Base-by-base conservation (phyloP, 1,140 invertebrate species). In the Temnothorax curvispinosus region DNA sequence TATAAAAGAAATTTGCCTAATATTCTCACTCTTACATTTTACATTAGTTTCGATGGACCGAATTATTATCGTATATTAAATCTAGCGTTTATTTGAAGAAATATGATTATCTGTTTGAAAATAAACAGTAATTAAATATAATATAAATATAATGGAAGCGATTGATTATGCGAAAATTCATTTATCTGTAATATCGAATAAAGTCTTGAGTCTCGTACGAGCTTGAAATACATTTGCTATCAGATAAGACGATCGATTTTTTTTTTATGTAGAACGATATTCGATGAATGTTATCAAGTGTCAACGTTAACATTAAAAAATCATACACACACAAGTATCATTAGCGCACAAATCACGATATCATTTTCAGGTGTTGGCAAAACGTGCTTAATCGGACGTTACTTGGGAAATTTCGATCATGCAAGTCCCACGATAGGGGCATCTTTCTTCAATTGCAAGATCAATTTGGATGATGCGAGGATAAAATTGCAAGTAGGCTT, bases 391-490 rank as follows among this genome's bases (percentile, higher is more conserved):
- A 97, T 98, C 62, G 97, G 97, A 6, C 96, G 97, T 58, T 98
- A 98, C 95, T 96, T 98, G 41, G 97, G 97, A 52, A 98, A 98
- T 90, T 97, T 98, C 92, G 97, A 96, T 84, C 96, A 96, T 89
- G 96, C 97, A 13, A 97, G 97, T 78, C 97, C 98, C 15, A 99
- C 98, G 9, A 98, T 99, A 91, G 98, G 98, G 2, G 98, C 98
- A 50, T 98, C 98, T 3, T 99, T 98, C 95, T 98, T 98, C 93
- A 98, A 97, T 6, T 98, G 98, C 93, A 98, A 97, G 93, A 96
- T 98, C 88, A 97, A 97, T 76, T 87, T 97, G 47, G 96, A 96
- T 5, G 96, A 97, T 87, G 96, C 96, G 85, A 97, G 95, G 93
- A 96, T 98, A 9, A 97, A 97, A 95, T 93, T 98, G 89, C 97